Percentiles rank a stretch among this genome's conserved stretches.
These are phyloP conservation scores for Enteromius radiatus DNA, from an alignment of 2,797 vertebrate genomes.

Conservation along the genomic window DNA sequence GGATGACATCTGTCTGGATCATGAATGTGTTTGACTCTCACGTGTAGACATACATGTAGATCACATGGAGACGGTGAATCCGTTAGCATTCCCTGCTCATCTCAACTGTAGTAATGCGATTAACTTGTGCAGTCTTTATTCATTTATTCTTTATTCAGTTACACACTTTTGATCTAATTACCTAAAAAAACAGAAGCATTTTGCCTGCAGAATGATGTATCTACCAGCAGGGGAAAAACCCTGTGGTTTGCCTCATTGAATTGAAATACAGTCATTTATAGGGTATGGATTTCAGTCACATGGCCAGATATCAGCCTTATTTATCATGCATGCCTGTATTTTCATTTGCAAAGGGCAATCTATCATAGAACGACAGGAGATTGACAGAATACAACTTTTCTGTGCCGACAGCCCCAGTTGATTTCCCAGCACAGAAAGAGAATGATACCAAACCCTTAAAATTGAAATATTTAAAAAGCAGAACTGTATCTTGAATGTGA, in stretches of 20 bases:
- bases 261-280: neutral
- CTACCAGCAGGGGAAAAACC: neutral
- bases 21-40: conserved; percentile 1
- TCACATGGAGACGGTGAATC: neutral
- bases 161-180: neutral
- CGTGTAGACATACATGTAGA: neutral
- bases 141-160: neutral
- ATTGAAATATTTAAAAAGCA: conserved; percentile 5
- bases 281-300: neutral
- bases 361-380: conserved; percentile 38
- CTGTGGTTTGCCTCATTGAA: neutral
- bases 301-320: conserved; percentile 20
- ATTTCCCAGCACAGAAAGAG: conserved; percentile 7
- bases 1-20: neutral
- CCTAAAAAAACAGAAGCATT: neutral
- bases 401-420: neutral
- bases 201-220: neutral
- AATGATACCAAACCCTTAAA: conserved; percentile 1
- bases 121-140: neutral
- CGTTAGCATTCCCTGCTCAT: neutral
- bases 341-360: conserved; percentile 41
- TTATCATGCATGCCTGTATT: conserved; percentile 35
- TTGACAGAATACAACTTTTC: conserved; percentile 23
- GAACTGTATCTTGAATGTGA: conserved; percentile 21
- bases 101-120: neutral